Conservation (phyloP, 2,888 invertebrate genomes). For the Ectemnius lituratus region DNA sequence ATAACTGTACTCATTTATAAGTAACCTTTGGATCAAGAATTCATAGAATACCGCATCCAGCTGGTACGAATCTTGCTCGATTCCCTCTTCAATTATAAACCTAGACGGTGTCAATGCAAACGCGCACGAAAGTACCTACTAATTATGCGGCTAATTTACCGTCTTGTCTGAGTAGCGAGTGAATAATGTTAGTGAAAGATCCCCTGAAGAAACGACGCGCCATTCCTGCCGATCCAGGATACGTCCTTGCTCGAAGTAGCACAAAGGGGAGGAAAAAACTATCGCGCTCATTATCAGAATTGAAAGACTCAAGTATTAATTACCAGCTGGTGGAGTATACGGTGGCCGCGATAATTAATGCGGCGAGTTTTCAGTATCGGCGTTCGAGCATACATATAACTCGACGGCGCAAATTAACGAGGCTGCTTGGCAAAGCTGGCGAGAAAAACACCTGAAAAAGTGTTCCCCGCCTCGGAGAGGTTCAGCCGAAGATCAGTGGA, state of each 20-base stretch:
- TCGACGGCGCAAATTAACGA: constrained; percentile 40
- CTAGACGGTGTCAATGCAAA: neutral
- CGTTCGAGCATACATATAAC: neutral
- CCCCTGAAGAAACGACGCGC: too few relatives aligned
- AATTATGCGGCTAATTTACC: too few relatives aligned
- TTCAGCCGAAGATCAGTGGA: too few relatives aligned
- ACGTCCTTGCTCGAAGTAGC: too few relatives aligned
- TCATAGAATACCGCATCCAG: neutral
- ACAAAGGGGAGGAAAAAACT: constrained; percentile 9
- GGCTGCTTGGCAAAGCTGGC: neutral
- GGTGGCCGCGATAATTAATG: constrained; percentile 48
- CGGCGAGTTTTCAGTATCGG: constrained; percentile 16
- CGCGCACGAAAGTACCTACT: neutral
- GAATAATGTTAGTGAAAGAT: too few relatives aligned
- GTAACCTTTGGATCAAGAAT: neutral
- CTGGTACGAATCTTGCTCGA: neutral
- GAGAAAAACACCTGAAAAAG: neutral
- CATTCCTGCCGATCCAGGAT: too few relatives aligned
- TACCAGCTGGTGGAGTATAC: constrained; percentile 32
- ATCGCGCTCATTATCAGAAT: constrained; percentile 7
- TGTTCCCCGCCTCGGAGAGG: constrained; percentile 29
- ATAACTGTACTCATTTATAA: too few relatives aligned
- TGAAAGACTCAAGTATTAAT: constrained; percentile 45
- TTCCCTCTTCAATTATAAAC: neutral
- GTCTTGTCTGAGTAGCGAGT: too few relatives aligned